phyloP scores from a whole-genome alignment of 2,797 vertebrate species.

The Alectoris magna region DNA sequence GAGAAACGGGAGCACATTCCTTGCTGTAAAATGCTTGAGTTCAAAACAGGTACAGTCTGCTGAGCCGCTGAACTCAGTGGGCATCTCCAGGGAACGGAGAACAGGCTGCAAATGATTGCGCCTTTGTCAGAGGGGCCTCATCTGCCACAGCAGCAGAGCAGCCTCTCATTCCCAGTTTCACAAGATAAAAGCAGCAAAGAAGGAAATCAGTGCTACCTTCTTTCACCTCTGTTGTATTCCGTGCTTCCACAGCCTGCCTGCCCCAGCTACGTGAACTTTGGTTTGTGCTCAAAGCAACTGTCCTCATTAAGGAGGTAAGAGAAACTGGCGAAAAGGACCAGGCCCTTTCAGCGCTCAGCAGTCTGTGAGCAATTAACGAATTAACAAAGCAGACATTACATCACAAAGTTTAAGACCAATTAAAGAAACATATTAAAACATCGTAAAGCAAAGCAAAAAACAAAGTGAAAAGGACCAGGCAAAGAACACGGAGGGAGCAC shows the following conservation, averaged over 20 bases:
- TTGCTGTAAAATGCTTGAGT: not conserved
- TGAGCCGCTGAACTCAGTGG: fast-evolving
- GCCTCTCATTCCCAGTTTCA: fast-evolving
- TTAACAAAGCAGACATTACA: not conserved
- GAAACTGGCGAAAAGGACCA: not conserved
- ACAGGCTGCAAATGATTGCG: not conserved
- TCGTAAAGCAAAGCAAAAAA: not conserved
- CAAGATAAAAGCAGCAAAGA: not conserved
- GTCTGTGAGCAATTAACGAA: not conserved
- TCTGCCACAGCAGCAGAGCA: not conserved
- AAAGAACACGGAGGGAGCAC: not conserved
- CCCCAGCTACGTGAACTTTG: not conserved
- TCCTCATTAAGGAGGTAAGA: not conserved
- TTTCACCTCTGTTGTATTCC: not conserved
- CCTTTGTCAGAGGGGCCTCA: not conserved
- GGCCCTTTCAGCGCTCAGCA: not conserved
- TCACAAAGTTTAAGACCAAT: not conserved
- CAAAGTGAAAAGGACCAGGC: not conserved
- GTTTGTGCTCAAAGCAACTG: not conserved
- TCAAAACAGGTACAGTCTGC: not conserved
- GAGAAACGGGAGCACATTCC: fast-evolving
- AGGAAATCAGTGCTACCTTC: not conserved
- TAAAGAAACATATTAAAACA: not conserved
- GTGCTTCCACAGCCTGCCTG: not conserved
- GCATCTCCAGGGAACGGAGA: not conserved